Base-by-base conservation (phyloP, 1,140 invertebrate genomes). In the Homalodisca vitripennis region DNA sequence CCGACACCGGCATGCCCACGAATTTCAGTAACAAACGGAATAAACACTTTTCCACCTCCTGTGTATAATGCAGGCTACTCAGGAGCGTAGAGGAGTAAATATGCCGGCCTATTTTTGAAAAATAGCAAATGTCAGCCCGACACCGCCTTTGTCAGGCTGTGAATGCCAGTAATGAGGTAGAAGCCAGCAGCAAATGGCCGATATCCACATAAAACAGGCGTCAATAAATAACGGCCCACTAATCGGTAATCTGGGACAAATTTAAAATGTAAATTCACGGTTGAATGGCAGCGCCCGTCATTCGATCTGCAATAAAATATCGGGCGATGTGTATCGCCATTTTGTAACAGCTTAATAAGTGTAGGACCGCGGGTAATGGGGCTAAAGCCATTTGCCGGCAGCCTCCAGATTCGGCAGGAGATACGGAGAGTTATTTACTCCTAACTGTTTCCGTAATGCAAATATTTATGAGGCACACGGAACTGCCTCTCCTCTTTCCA, bases 161-260 rank as follows among this genome's bases (percentile, higher is more conserved):
- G n/a, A n/a, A n/a, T n/a, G n/a, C n/a, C n/a, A n/a, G n/a, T n/a
- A n/a, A n/a, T n/a, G n/a, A n/a, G n/a, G n/a, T n/a, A n/a, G n/a
- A n/a, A n/a, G n/a, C n/a, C n/a, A n/a, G n/a, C n/a, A n/a, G n/a
- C n/a, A n/a, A n/a, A n/a, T n/a, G n/a, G n/a, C n/a, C n/a, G n/a
- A n/a, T n/a, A n/a, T n/a, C n/a, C n/a, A n/a, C n/a, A 17, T 41
- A 41, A 17, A 41, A 17, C 6, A 22, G 17, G 48, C 22, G n/a
- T 14, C n/a, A 51, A 51, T 51, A 51, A 51, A 51, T 51, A 51
- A 51, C 6, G 3, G 3, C 17, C 3, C 2, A 22, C 3, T 51
- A 51, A 51, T 51, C 48, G 22, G 14, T 51, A 41, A 51, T 51
- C 48, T 51, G 3, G 48, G 48, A 51, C 48, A 51, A 51, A 51